These are phyloP conservation scores for Hephaestus fuliginosus DNA, from an alignment of 2,797 vertebrate genomes.

Conservation along the genomic window DNA sequence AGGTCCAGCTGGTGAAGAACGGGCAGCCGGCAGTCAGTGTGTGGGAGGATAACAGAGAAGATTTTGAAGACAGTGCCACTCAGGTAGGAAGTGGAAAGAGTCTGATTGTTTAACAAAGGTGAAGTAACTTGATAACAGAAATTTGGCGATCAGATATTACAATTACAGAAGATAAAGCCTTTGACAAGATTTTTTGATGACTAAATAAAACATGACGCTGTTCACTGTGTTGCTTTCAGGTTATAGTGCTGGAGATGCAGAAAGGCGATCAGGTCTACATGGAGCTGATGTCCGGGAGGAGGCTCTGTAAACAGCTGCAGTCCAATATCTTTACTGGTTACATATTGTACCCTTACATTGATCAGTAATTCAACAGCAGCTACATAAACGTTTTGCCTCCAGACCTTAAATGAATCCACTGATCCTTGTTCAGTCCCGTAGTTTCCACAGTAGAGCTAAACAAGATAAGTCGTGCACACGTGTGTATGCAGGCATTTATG, in stretches of 20 bases:
- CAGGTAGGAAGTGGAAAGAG: constrained; percentile 56
- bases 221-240: constrained; percentile 51
- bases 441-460: constrained; percentile 22
- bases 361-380: constrained; percentile 24
- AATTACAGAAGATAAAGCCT: background rate
- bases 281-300: constrained; percentile 75
- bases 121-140: background rate
- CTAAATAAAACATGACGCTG: background rate
- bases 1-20: constrained; percentile 80
- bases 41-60: constrained; percentile 86
- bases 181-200: background rate
- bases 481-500: background rate
- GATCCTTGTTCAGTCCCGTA: background rate
- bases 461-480: background rate
- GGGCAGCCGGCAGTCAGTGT: constrained; percentile 41
- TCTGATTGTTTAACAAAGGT: background rate
- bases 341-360: constrained; percentile 74
- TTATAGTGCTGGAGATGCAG: constrained; percentile 68
- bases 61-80: constrained; percentile 79
- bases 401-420: constrained; percentile 1
- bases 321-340: constrained; percentile 83
- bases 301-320: constrained; percentile 69
- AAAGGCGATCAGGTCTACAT: constrained; percentile 82
- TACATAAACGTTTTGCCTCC: background rate
- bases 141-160: background rate